Conservation (phyloP, 2,888 invertebrate species). For the Melolontha melolontha region DNA sequence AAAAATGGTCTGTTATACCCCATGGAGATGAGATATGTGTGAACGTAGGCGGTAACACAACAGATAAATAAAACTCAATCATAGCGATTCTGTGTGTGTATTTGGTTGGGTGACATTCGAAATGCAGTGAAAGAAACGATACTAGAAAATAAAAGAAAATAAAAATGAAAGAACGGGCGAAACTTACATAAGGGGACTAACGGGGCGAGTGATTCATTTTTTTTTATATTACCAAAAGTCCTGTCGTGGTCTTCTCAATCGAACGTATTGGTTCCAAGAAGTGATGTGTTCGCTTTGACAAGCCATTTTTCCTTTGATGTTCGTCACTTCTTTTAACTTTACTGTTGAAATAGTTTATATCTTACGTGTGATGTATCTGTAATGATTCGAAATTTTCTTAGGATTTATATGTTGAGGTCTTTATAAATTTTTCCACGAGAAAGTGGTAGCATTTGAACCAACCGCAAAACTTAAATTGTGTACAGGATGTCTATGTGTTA, state of each 20-base stretch:
- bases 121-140: constrained; percentile 13
- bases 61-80: constrained; percentile 38
- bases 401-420: not conserved
- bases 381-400: constrained; percentile 9
- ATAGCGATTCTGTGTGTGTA: constrained; percentile 24
- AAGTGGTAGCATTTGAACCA: constrained; percentile 6
- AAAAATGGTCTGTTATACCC: constrained; percentile 29
- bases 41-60: constrained; percentile 31
- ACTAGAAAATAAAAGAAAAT: constrained; percentile 4
- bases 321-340: constrained; percentile 30
- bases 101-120: constrained; percentile 26
- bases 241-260: constrained; percentile 24
- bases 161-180: constrained; percentile 14
- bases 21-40: constrained; percentile 35
- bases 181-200: constrained; percentile 32
- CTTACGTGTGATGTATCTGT: constrained; percentile 2
- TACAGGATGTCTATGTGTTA: too few relatives aligned
- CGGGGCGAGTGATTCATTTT: constrained; percentile 34
- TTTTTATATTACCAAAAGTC: constrained; percentile 29
- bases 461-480: not conserved
- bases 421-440: constrained; percentile 21
- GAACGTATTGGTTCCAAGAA: constrained; percentile 26
- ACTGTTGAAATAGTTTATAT: constrained; percentile 26
- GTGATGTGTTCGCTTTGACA: constrained; percentile 31
- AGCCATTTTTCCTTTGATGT: constrained; percentile 33